Conservation (phyloP, 2,888 invertebrate species). For the Machimus rusticus region DNA sequence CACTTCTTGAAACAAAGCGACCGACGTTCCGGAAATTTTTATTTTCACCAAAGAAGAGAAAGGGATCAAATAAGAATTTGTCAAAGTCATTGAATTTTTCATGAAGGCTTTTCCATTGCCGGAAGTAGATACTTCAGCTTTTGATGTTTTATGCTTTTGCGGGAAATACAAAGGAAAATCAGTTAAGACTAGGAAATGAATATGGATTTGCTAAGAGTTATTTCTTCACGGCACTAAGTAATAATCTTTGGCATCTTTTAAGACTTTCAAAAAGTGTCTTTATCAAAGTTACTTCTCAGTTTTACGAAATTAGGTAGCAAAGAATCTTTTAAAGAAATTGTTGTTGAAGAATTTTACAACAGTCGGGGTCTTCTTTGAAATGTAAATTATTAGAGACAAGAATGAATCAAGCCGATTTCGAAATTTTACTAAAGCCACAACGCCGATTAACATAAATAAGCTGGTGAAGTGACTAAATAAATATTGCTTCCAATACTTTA, state of each 20-base stretch:
- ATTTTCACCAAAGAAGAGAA: neutral
- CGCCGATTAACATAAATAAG: too few species aligned
- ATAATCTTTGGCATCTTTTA: neutral
- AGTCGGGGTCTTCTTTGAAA: too few species aligned
- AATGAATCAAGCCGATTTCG: too few species aligned
- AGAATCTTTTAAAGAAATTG: too few species aligned
- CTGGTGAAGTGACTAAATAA: too few species aligned
- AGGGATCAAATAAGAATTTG: neutral
- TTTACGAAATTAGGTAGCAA: neutral
- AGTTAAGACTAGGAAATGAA: neutral
- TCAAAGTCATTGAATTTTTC: neutral
- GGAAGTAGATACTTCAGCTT: neutral
- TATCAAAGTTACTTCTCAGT: neutral
- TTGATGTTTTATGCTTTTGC: neutral
- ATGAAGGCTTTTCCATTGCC: neutral
- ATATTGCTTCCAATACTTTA: neutral
- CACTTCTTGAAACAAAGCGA: neutral
- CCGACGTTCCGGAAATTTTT: neutral
- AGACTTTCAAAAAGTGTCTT: neutral
- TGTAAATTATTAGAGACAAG: too few species aligned
- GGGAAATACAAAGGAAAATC: neutral
- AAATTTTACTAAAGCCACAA: too few species aligned
- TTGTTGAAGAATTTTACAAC: too few species aligned
- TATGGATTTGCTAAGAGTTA: neutral
- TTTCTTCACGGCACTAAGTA: neutral